Percentiles rank a stretch among this genome's conserved stretches.
These are phyloP conservation scores for Heteropelma amictum DNA, from an alignment of 2,888 invertebrate species.

Conservation along the genomic window DNA sequence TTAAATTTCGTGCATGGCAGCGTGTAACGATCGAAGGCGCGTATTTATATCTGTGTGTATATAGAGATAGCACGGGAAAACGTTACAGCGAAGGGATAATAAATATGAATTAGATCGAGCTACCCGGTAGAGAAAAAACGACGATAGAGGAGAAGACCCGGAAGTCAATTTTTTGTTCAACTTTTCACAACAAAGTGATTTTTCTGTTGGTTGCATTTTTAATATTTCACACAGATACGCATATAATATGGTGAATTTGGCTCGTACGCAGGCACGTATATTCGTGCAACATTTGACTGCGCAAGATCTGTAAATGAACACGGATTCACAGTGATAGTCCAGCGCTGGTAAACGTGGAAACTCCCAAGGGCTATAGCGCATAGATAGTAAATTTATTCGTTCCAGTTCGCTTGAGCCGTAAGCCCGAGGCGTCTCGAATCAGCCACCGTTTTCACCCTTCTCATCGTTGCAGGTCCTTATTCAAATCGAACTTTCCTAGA, in stretches of 20 bases:
- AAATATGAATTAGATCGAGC: background rate
- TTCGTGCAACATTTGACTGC: conserved; percentile 11
- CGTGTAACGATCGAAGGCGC: conserved; percentile 6
- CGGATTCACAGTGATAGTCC: conserved; percentile 23
- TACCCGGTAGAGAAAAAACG: background rate
- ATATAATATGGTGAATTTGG: background rate
- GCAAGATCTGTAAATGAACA: conserved; percentile 47
- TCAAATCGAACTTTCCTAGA: conserved; percentile 71
- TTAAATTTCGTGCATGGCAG: conserved; percentile 4
- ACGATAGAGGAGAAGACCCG: background rate
- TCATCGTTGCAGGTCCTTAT: conserved; percentile 63
- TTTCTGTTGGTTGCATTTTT: background rate
- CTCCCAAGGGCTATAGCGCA: conserved; percentile 19
- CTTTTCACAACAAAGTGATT: conserved; percentile 12
- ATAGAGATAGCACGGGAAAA: background rate
- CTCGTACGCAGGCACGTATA: background rate
- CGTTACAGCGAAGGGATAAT: conserved; percentile 3
- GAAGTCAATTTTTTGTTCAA: conserved; percentile 13
- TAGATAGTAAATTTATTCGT: conserved; percentile 68
- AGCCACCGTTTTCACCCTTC: conserved; percentile 51
- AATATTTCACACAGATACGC: background rate
- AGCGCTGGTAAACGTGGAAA: conserved; percentile 22
- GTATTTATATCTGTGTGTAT: background rate
- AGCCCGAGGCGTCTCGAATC: conserved; percentile 48
- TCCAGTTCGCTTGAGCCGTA: conserved; percentile 66